These are phyloP conservation scores for Drosophila truncata DNA, from an alignment of 1,140 invertebrate species.

Conservation along the genomic window DNA sequence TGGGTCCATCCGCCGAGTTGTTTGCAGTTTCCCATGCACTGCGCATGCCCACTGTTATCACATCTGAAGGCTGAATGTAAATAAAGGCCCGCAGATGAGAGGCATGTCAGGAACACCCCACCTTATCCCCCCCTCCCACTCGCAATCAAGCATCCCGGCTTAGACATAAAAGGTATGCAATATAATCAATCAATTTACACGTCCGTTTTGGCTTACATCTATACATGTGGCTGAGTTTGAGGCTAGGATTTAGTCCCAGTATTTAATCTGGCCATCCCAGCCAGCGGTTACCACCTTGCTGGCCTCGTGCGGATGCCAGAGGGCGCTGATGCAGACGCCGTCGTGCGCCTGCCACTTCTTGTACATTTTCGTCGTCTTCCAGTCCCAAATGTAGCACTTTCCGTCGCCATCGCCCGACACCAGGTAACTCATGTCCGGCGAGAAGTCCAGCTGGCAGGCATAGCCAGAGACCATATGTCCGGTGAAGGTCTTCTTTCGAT, in stretches of 20 bases:
- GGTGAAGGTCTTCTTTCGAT: constrained; percentile 98
- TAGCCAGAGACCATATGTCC: constrained; percentile 99
- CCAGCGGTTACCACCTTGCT: constrained; percentile 98
- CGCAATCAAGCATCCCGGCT: not conserved
- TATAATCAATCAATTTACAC: constrained; percentile 55
- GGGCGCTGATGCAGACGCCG: constrained; percentile 95
- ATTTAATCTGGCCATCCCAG: constrained; percentile 99
- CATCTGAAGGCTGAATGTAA: constrained; percentile 18
- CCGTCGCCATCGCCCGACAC: constrained; percentile 99
- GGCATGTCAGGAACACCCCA: not conserved
- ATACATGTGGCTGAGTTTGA: not conserved
- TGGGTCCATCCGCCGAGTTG: constrained; percentile 21
- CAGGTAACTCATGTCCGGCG: constrained; percentile 99
- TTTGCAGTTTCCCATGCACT: constrained; percentile 40
- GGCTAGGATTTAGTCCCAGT: constrained; percentile 93
- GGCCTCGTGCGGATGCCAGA: constrained; percentile 99
- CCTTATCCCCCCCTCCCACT: not conserved
- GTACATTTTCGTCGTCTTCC: constrained; percentile 99
- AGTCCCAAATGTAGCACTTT: constrained; percentile 99
- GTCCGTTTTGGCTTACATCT: constrained; percentile 47
- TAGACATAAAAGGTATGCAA: constrained; percentile 18
- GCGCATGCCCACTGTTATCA: constrained; percentile 76
- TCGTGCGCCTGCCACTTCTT: constrained; percentile 99
- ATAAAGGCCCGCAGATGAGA: constrained; percentile 1
- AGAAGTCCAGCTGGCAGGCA: constrained; percentile 98